Conservation (phyloP, 2,888 invertebrate genomes). For the Xanthia togata region DNA sequence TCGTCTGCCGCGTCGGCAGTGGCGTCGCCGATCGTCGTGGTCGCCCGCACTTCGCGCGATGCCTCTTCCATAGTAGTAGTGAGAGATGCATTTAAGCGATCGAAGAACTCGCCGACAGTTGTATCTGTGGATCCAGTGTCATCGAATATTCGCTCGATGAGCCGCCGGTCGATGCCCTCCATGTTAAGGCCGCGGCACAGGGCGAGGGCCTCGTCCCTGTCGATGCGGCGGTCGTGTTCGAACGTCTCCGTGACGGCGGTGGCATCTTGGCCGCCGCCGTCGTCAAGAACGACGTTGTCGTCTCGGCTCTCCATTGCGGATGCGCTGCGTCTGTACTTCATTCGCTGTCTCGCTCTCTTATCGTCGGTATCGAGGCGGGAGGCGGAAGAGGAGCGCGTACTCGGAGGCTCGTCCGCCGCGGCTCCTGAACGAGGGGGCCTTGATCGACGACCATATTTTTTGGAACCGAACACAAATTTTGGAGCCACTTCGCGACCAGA, state of each 20-base stretch:
- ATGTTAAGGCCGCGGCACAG: constrained; percentile 83
- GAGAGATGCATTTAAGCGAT: constrained; percentile 81
- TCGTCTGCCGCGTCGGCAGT: constrained; percentile 63
- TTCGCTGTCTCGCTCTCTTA: constrained; percentile 71
- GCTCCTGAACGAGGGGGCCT: constrained; percentile 87
- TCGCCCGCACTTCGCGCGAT: constrained; percentile 58
- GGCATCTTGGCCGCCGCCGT: constrained; percentile 38
- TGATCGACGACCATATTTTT: constrained; percentile 94
- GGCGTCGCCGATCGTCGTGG: constrained; percentile 16
- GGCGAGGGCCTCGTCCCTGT: constrained; percentile 79
- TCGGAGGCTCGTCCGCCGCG: constrained; percentile 65
- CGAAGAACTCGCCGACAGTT: constrained; percentile 87
- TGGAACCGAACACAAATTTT: constrained; percentile 93
- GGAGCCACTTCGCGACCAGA: constrained; percentile 94
- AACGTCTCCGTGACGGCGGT: constrained; percentile 64
- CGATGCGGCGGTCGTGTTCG: constrained; percentile 81
- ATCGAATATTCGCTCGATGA: constrained; percentile 82
- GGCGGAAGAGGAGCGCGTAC: constrained; percentile 79
- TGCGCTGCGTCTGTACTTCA: constrained; percentile 78
- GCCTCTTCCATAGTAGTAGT: constrained; percentile 78
- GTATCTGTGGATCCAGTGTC: constrained; percentile 74
- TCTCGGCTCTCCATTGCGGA: constrained; percentile 80
- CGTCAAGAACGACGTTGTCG: constrained; percentile 62
- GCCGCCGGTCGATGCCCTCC: constrained; percentile 79
- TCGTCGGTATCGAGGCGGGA: constrained; percentile 79